phyloP scores from a whole-genome alignment of 2,888 invertebrate species.

The Macaria notata region DNA sequence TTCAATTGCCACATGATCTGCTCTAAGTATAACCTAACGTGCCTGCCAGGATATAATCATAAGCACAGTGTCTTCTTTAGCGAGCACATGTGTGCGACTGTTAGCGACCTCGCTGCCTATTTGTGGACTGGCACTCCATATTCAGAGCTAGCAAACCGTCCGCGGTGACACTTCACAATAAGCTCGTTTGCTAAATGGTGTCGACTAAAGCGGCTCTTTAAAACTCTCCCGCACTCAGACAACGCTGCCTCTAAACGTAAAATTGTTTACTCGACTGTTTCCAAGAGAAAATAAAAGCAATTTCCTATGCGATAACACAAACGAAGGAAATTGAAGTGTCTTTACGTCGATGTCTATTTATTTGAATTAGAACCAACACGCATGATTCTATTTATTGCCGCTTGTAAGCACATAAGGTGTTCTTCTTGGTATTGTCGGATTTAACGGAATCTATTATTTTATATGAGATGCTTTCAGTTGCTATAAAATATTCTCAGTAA shows the following conservation, averaged over 20 bases:
- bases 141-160: conserved; percentile 44
- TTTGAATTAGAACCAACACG: conserved; percentile 33
- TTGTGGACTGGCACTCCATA: conserved; percentile 52
- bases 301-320: conserved; percentile 49
- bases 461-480: too few relatives aligned
- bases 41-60: conserved; percentile 45
- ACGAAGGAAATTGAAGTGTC: conserved; percentile 45
- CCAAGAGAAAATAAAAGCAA: conserved; percentile 54
- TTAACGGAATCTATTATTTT: too few relatives aligned
- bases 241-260: conserved; percentile 38
- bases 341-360: conserved; percentile 38
- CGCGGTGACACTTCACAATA: conserved; percentile 50
- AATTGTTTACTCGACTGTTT: conserved; percentile 50
- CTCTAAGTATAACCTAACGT: conserved; percentile 34
- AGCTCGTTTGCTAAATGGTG: conserved; percentile 52
- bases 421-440: too few relatives aligned
- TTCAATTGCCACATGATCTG: neutral
- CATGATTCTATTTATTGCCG: conserved; percentile 40
- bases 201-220: conserved; percentile 29
- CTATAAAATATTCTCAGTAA: too few relatives aligned
- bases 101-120: conserved; percentile 40
- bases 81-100: conserved; percentile 51
- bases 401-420: conserved; percentile 8
- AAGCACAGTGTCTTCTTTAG: conserved; percentile 58
- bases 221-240: conserved; percentile 18